Base-by-base conservation (phyloP, 2,113 vertebrate genomes). In the Dendropsophus ebraccatus region DNA sequence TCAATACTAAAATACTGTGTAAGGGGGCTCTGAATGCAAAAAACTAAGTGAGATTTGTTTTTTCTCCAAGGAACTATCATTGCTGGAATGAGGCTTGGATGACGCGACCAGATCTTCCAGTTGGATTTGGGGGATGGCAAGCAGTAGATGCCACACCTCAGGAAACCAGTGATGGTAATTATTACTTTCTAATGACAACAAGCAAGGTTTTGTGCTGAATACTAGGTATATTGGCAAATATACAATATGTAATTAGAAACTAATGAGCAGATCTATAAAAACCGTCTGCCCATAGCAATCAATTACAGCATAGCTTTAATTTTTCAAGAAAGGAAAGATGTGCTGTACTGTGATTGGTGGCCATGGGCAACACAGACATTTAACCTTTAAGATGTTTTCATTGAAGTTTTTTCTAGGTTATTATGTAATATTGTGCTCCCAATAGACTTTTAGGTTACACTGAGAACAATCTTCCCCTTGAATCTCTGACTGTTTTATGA, bases 1-100 rank as follows among this genome's bases (percentile, higher is more conserved):
- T 47, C 5, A 47, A 47, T 47, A 47, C 12, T 49, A 21, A 56
- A 56, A 56, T 13, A 56, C 4, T 6, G 25, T 62, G 25, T 30
- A 28, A 62, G 1, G 13, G 11, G n/a, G 14, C 11, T 14, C 25
- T 28, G 11, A 28, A 62, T 62, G 25, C 5, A 0, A n/a, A n/a
- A n/a, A n/a, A n/a, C n/a, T n/a, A n/a, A n/a, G n/a, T n/a, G n/a
- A n/a, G 30, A 16, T 37, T 28, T 81, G 47, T 60, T 84, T 58
- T 45, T 74, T 56, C 52, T 9, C 10, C 56, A 90, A 99, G 98
- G 98, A 99, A 99, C 89, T 99, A 99, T 81, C 98, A 99, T 86
- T 98, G 97, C 92, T 99, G 98, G 97, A 99, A 96, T 0, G 98
- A 99, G 87, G 97, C 97, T 87, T 99, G 92, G 96, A 99, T 99